Conservation (phyloP, 2,113 vertebrate genomes). For the Todiramphus chloris region DNA sequence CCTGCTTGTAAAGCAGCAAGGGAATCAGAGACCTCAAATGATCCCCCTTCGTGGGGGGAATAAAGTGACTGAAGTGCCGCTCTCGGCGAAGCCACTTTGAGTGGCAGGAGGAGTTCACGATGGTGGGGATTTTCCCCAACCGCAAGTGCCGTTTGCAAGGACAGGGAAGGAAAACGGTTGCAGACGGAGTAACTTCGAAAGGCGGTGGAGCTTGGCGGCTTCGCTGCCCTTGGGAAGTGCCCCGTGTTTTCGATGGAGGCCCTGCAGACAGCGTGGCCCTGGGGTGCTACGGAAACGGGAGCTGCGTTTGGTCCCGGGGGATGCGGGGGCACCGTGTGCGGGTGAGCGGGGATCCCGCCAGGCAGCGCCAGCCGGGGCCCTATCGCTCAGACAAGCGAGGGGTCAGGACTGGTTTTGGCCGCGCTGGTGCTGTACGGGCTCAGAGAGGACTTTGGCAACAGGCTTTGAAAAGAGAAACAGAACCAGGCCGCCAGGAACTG, state of each 20-base stretch:
- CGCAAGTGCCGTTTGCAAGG: rapidly evolving
- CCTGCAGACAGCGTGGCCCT: too few species aligned
- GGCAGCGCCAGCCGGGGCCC: neutral
- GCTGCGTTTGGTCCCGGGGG: neutral
- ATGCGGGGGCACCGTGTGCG: rapidly evolving
- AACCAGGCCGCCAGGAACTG: neutral
- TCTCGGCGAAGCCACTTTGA: neutral
- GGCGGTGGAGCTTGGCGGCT: neutral
- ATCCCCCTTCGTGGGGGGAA: rapidly evolving
- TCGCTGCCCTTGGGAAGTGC: too few species aligned
- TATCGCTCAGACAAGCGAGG: rapidly evolving
- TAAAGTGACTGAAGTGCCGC: rapidly evolving
- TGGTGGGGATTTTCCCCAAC: neutral
- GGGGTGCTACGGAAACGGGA: rapidly evolving
- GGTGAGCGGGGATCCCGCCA: neutral
- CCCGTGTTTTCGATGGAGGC: too few species aligned
- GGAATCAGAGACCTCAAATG: rapidly evolving
- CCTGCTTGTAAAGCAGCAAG: rapidly evolving
- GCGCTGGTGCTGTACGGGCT: neutral
- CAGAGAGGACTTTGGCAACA: neutral
- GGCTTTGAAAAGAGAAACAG: neutral
- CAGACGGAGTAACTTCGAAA: too few species aligned
- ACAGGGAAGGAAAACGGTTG: neutral
- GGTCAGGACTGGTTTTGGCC: neutral
- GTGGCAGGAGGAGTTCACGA: neutral